Base-by-base conservation (phyloP, 2,888 invertebrate genomes). In the Hermodice carunculata region DNA sequence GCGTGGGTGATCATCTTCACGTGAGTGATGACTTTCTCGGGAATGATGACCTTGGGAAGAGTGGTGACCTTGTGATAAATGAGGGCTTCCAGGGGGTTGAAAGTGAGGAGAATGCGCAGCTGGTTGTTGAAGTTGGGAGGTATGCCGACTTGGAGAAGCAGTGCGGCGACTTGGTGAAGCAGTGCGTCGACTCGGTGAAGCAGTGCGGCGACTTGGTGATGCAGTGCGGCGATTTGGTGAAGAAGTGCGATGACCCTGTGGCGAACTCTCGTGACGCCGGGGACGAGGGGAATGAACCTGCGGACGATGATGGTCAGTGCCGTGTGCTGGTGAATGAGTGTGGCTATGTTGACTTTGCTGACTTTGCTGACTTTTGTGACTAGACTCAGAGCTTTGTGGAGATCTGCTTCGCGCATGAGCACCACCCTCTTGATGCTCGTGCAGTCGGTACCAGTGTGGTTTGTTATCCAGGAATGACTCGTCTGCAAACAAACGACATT, bases 381-480 rank as follows among this genome's bases (percentile, higher is more conserved):
- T n/a, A n/a, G n/a, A n/a, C n/a, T n/a, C n/a, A n/a, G n/a, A n/a
- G n/a, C n/a, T n/a, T n/a, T n/a, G n/a, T n/a, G n/a, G n/a, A n/a
- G n/a, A n/a, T n/a, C n/a, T n/a, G n/a, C n/a, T n/a, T n/a, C n/a
- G n/a, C n/a, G n/a, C n/a, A n/a, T n/a, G n/a, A n/a, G n/a, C n/a
- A n/a, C n/a, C n/a, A n/a, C n/a, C 29, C 46, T 63, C 66, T 4
- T 54, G 44, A 34, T 64, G 63, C 26, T 66, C 63, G 26, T 52
- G 67, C 11, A 89, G 82, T 3, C 85, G 84, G 73, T 89, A 89
- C 87, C 89, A 89, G 54, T 88, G 87, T 22, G 89, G 87, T 63
- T 88, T 85, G 79, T 89, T 88, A 76, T 89, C 88, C 64, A 89
- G 80, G 64, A 87, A 82, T 26, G 80, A 80, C n/a, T 83, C 78